These are phyloP conservation scores for Leptestheria dahalacensis DNA, from an alignment of 1,140 invertebrate species.

Conservation along the genomic window DNA sequence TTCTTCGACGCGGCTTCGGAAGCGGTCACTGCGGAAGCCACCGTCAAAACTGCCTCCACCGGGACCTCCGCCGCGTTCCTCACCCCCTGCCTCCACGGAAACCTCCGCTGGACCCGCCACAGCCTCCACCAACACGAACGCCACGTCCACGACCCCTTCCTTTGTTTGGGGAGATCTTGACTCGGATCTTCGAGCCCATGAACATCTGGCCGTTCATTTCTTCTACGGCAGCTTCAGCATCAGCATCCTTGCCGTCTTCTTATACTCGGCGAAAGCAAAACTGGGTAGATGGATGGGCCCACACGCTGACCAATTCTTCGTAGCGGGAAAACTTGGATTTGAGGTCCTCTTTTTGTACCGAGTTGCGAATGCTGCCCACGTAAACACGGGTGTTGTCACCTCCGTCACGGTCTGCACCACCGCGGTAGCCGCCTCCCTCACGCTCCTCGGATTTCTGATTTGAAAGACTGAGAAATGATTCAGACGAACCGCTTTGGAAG, in stretches of 20 bases:
- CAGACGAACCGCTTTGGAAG: too few species aligned
- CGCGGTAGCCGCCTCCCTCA: slow-evolving; percentile 1
- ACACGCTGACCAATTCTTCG: slow-evolving; percentile 87
- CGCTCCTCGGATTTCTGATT: slow-evolving; percentile 7
- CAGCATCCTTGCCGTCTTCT: slow-evolving; percentile 34
- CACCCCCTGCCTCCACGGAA: too few species aligned
- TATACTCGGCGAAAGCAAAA: slow-evolving; percentile 76
- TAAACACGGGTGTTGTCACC: slow-evolving; percentile 47
- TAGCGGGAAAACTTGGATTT: slow-evolving; percentile 87
- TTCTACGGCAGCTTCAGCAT: slow-evolving; percentile 7
- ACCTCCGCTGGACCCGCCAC: slow-evolving; percentile 9
- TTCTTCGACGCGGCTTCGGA: slow-evolving; percentile 15
- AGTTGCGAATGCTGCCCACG: slow-evolving; percentile 85
- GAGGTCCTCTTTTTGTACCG: slow-evolving; percentile 79
- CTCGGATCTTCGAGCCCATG: slow-evolving; percentile 15
- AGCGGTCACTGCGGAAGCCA: slow-evolving; percentile 8
- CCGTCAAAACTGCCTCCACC: slow-evolving; percentile 11
- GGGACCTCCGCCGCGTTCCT: slow-evolving; percentile 8
- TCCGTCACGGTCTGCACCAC: not conserved
- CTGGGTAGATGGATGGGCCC: slow-evolving; percentile 89
- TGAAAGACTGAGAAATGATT: too few species aligned
- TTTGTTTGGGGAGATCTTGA: slow-evolving; percentile 18
- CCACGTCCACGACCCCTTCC: slow-evolving; percentile 17
- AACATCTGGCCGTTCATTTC: slow-evolving; percentile 15
- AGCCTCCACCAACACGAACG: slow-evolving; percentile 9